Base-by-base conservation (phyloP, 2,888 invertebrate genomes). In the Heliconius charithonia region DNA sequence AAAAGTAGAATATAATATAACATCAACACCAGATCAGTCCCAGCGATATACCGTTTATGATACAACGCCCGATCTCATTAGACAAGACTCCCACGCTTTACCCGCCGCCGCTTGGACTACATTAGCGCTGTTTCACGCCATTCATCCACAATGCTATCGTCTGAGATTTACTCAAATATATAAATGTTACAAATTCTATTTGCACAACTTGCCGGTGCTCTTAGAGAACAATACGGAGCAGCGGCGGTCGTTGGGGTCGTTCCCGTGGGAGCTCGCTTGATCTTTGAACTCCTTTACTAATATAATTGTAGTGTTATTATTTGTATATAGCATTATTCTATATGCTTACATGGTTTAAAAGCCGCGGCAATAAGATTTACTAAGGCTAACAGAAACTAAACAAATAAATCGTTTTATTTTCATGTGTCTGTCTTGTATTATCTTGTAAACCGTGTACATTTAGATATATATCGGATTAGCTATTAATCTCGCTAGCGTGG, bases 131-230 rank as follows among this genome's bases (percentile, higher is more conserved):
- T 72, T 72, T 37, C 56, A 72, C 72, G 59, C 59, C 72, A 59
- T 59, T 72, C 37, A 59, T 59, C 59, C 59, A 59, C 72, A 72
- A 72, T 72, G 72, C 32, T 72, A 72, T 72, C 72, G 56, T 56
- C 32, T 4, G 13, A 59, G 72, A 59, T 59, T 56, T 25, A 59
- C n/a, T n/a, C n/a, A 59, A 32, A 71, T 51, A n/a, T 56, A 71
- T 56, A 71, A 71, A 51, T 56, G 29, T 71, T 71, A 56, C 32
- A 13, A 71, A 71, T 71, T 71, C 12, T 71, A 71, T 71, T 71
- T 71, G n/a, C 71, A 71, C 71, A 71, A 56, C 13, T 9, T 37
- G 29, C 32, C 32, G 9, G n/a, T 37, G 32, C 32, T 66, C 22
- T 12, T 45, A 27, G 16, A 71, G 71, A 56, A 71, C 71, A 71